Base-by-base conservation (phyloP, 2,888 invertebrate species). In the Melanostoma scalare region DNA sequence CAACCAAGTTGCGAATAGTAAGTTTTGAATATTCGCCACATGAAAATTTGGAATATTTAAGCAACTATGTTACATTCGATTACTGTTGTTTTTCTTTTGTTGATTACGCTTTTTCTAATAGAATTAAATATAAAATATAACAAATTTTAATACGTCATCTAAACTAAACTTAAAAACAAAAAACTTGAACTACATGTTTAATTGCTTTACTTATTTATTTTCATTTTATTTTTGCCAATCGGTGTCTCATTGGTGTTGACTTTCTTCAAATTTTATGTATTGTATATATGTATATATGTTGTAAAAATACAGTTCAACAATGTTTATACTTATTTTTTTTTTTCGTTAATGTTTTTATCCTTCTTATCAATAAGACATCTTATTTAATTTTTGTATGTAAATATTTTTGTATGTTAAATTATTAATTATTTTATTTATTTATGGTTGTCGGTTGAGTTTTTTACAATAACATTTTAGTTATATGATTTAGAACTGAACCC, bases 401-500 rank as follows among this genome's bases (percentile, higher is more conserved):
- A 79, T 79, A 79, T 84, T 74, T 63, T 55, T 48, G 65, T 61
- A 74, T 72, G 56, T 77, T 77, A 63, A 68, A 77, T 82, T 81
- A 76, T 71, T 71, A 46, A 44, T 42, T 69, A 67, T 81, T 73
- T 48, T 68, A 69, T 74, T 74, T 31, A 44, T 61, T 42, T 72
- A 82, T 73, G 71, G 65, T 82, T 78, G 44, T 78, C 50, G 48
- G 61, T 55, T 67, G 60, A 65, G 53, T 52, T 48, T 82, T 82
- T 82, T 82, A 82, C 81, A 82, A 73, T 84, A 65, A 71, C 84
- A 53, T 67, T 84, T 71, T 68, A 60, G 40, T 78, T 74, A 60
- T 10, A 69, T 56, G 31, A 86, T 85, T 89, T 91, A 91, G 87
- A 91, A 91, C 88, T 91, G 91, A 86, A 91, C 91, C 91, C 91